Evolutionary conservation across 2,797 vertebrate species (phyloP).

Genomic region (Channa striata): DNA sequence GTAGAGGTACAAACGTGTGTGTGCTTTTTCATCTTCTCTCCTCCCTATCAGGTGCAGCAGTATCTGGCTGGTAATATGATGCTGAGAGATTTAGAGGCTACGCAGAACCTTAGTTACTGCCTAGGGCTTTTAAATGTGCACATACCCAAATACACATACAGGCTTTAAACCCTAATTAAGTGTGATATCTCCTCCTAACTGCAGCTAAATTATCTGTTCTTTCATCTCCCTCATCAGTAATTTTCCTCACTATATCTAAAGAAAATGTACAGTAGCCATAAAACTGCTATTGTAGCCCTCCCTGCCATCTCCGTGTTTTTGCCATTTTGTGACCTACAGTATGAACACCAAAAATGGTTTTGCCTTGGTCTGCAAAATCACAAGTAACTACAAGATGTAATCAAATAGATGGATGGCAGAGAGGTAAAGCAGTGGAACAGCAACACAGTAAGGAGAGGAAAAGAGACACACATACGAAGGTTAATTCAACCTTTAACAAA

Average conservation of each 20-base stretch:
- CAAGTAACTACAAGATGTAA: slow-evolving; percentile 60
- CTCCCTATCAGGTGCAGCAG: slow-evolving; percentile 18
- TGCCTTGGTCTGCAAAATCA: slow-evolving; percentile 65
- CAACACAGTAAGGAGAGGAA: slow-evolving; percentile 15
- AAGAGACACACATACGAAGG: slow-evolving; percentile 26
- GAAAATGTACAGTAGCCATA: slow-evolving; percentile 16
- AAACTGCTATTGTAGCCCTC: slow-evolving; percentile 5
- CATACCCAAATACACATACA: slow-evolving; percentile 13
- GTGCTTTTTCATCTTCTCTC: neutral
- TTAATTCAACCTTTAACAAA: slow-evolving; percentile 30
- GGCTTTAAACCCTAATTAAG: slow-evolving; percentile 55
- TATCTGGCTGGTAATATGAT: slow-evolving; percentile 46
- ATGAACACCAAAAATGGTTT: slow-evolving; percentile 48
- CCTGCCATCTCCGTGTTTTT: slow-evolving; percentile 20
- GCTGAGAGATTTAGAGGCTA: slow-evolving; percentile 58
- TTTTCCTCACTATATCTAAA: slow-evolving; percentile 33
- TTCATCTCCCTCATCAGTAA: slow-evolving; percentile 42
- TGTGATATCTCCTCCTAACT: slow-evolving; percentile 62
- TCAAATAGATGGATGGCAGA: slow-evolving; percentile 59
- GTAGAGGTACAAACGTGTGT: too few species aligned
- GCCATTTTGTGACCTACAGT: slow-evolving; percentile 15
- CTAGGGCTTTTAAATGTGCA: slow-evolving; percentile 25
- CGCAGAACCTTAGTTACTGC: slow-evolving; percentile 48
- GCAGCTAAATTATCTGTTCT: slow-evolving; percentile 58
- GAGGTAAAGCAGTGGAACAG: slow-evolving; percentile 26